These are phyloP conservation scores for Rhopalosiphum padi DNA, from an alignment of 1,140 invertebrate genomes.

Conservation along the genomic window DNA sequence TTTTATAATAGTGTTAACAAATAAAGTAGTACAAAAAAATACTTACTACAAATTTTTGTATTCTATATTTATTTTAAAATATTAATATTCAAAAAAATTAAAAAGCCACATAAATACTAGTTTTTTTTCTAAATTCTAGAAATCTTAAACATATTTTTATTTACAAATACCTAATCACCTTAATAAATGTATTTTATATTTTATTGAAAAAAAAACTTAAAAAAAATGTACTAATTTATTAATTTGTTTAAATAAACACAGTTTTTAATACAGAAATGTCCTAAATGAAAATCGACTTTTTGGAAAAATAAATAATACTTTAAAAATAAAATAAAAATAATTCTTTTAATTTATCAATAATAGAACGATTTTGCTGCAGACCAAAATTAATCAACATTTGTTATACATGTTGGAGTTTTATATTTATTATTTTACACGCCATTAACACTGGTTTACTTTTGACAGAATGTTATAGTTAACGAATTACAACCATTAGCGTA, in stretches of 20 bases:
- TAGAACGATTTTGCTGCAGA: background rate
- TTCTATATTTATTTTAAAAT: no score
- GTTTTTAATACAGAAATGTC: background rate
- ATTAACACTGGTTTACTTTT: constrained; percentile 12
- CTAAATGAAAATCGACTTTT: background rate
- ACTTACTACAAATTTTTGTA: no score
- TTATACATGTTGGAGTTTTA: background rate
- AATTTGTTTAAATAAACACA: background rate
- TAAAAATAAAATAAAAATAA: background rate
- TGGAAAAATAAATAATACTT: background rate
- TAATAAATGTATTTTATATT: background rate
- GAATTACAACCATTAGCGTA: background rate
- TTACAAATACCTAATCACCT: background rate
- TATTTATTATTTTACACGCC: background rate
- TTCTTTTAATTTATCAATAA: background rate
- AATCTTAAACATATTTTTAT: background rate
- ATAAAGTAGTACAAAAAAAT: no score
- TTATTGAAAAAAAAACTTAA: no score
- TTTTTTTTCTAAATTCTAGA: background rate
- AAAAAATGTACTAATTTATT: background rate
- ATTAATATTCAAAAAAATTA: no score
- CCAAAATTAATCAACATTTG: background rate
- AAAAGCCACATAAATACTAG: background rate
- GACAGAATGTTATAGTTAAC: background rate
- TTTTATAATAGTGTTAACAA: no score